phyloP scores from a whole-genome alignment of 2,797 vertebrate genomes.

The Ammospiza maritima region DNA sequence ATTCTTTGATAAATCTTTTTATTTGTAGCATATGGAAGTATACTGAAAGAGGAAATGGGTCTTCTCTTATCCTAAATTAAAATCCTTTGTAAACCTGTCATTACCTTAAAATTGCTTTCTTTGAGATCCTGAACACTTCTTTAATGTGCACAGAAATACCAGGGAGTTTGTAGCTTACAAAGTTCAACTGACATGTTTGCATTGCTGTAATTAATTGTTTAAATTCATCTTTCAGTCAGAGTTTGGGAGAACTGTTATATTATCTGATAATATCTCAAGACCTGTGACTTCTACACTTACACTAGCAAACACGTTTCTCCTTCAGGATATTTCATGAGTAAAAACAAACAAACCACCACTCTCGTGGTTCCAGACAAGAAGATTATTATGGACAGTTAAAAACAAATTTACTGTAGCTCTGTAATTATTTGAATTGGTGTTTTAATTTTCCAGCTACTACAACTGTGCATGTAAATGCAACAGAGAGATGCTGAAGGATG shows the following conservation, averaged over 20 bases:
- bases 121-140: neutral
- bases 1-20: slow-evolving; percentile 2
- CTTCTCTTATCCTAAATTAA: slow-evolving; percentile 31
- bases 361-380: neutral
- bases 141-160: neutral
- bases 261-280: neutral
- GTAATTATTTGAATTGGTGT: neutral
- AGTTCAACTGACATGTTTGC: neutral
- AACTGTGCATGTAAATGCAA: neutral
- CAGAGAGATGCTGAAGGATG: neutral
- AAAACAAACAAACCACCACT: neutral
- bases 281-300: neutral
- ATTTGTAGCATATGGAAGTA: neutral
- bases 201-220: neutral
- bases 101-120: slow-evolving; percentile 31
- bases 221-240: neutral
- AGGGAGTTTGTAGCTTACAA: neutral
- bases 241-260: neutral
- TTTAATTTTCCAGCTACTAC: neutral
- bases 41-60: neutral
- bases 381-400: neutral
- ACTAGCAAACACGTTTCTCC: neutral
- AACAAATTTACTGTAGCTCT: neutral
- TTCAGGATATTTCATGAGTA: neutral
- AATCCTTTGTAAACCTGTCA: slow-evolving; percentile 34